Evolutionary conservation across 2,113 vertebrate genomes (phyloP).

Genomic region (Machaerirhynchus nigripectus): DNA sequence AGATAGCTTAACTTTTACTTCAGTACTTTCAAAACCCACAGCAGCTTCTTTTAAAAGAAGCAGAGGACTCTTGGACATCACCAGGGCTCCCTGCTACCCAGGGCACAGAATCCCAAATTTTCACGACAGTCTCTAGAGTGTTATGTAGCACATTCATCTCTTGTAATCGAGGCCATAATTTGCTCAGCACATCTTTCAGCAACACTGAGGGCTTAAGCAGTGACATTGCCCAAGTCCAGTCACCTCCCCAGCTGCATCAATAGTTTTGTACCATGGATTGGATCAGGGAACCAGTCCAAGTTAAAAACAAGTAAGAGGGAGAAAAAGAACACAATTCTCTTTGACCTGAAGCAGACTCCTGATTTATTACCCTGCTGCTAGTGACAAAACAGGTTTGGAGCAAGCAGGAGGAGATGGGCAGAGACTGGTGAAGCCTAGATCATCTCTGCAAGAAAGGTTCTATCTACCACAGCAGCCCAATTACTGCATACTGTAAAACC

Average conservation of each 20-base stretch:
- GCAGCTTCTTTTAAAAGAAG: not conserved
- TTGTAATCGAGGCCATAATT: not conserved
- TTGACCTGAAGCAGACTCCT: not conserved
- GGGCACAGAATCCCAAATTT: not conserved
- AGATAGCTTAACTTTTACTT: not conserved
- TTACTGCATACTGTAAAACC: not conserved
- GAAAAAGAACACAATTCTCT: not conserved
- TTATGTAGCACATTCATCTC: not conserved
- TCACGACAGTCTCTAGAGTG: not conserved
- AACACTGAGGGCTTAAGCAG: not conserved
- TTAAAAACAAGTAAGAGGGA: not conserved
- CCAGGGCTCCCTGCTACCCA: not conserved
- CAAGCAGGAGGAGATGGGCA: not conserved
- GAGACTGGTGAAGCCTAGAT: not conserved
- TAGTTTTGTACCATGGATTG: not conserved
- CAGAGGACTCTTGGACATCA: not conserved
- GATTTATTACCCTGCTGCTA: not conserved
- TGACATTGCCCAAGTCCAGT: not conserved
- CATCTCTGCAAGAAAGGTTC: not conserved
- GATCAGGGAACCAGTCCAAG: not conserved
- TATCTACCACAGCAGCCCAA: not conserved
- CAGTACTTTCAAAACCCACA: not conserved
- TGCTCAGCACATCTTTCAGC: not conserved
- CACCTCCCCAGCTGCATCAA: not conserved
- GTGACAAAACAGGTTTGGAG: not conserved